A percentile compares a stretch with the other conserved stretches of the same genome.
Conservation (phyloP, 2,113 vertebrate species). For the Polypterus bichir region DNA sequence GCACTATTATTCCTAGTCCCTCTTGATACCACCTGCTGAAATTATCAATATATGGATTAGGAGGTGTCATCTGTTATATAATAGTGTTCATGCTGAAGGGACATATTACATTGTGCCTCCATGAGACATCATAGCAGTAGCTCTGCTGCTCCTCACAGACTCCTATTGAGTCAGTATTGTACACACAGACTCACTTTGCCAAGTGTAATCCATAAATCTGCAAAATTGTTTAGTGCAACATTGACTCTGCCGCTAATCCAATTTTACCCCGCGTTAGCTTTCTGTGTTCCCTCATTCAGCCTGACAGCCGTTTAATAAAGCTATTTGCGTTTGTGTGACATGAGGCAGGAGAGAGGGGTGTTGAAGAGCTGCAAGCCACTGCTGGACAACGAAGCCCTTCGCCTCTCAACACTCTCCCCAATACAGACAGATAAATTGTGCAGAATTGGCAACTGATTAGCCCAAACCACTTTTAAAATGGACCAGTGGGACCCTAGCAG, state of each 20-base stretch:
- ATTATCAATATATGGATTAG: too few relatives aligned
- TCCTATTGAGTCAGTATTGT: too few relatives aligned
- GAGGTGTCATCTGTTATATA: too few relatives aligned
- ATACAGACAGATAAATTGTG: conserved; percentile 55
- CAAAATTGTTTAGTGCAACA: conserved; percentile 52
- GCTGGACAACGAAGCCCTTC: conserved; percentile 57
- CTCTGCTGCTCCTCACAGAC: too few relatives aligned
- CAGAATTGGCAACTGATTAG: conserved; percentile 51
- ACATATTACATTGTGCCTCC: too few relatives aligned
- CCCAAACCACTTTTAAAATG: conserved; percentile 33
- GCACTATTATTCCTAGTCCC: too few relatives aligned
- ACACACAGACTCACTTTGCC: background rate
- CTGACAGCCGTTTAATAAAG: conserved; percentile 76
- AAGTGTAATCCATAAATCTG: conserved; percentile 42
- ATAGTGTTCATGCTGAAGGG: too few relatives aligned
- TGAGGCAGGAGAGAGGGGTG: conserved; percentile 64
- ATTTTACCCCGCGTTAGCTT: conserved; percentile 50
- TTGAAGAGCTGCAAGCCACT: conserved; percentile 60
- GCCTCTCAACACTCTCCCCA: conserved; percentile 64
- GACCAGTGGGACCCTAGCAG: background rate
- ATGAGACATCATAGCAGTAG: too few relatives aligned
- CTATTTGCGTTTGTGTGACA: conserved; percentile 62
- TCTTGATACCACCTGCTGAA: too few relatives aligned
- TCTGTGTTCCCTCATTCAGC: conserved; percentile 50
- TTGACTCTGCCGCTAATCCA: conserved; percentile 58